Evolutionary conservation across 1,140 invertebrate species (phyloP), one percentile per base, ranked within the genome.

Genomic region (Trichonephila clavata): DNA sequence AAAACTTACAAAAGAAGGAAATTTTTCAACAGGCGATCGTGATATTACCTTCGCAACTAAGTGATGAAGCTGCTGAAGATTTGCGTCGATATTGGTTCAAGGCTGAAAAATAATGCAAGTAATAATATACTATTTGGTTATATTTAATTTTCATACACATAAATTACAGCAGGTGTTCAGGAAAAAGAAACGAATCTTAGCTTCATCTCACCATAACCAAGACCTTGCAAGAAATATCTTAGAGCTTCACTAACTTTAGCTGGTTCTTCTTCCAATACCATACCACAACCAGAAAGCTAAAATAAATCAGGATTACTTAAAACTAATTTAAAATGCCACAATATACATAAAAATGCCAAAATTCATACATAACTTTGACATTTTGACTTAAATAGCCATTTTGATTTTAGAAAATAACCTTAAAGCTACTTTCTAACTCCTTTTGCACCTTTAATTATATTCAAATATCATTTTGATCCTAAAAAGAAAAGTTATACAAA

Each of bases 231-330:
- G 96, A 99, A 99, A 92, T 99, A 97, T 95, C 98, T 97, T 96
- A 99, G 98, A 77, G 99, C 99, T 96, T 99, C 99, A 95, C 98
- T 98, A 94, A 99, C 97, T 97, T 99, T 99, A 94, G 97, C 98
- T 32, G 99, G 99, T 96, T 99, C 98, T 96, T 99, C 99, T 96
- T 99, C 99, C 94, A 99, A 96, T 8, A 99, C 98, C 98, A 99
- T 99, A 94, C 99, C 99, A 96, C 99, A 99, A 96, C 99, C 99
- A 83, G 98, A 99, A 94, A 99, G 98, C 97, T 98, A 95, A 18
- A 86, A 93, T 5, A 24, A 10, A 81, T 20, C 16, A 39, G 43
- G 24, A 77, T 77, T 50, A 50, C 1, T 50, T 50, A 50, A 50
- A 10, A 13, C 10, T 10, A 50, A 10, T 50, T 50, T 10, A 50